A percentile compares a stretch with the other conserved stretches of the same genome.
Evolutionary conservation across 2,797 vertebrate species (phyloP).

Genomic region (Chanos chanos): DNA sequence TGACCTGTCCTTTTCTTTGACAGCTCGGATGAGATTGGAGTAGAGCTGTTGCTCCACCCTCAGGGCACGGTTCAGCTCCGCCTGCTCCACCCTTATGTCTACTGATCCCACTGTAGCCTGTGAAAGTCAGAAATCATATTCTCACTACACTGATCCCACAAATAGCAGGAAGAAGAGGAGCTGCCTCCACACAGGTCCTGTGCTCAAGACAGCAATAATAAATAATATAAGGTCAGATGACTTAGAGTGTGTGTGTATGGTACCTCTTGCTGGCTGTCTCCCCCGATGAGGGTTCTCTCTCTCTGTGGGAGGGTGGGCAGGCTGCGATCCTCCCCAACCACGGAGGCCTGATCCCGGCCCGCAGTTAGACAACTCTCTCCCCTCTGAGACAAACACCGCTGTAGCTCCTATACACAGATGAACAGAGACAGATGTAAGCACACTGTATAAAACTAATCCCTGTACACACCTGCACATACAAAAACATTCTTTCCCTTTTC

Average conservation of each 20-base stretch:
- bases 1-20: slow-evolving; percentile 87
- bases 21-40: slow-evolving; percentile 78
- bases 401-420: slow-evolving; percentile 61
- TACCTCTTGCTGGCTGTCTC: slow-evolving; percentile 72
- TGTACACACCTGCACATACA: neutral
- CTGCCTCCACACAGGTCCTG: too few relatives aligned
- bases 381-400: slow-evolving; percentile 57
- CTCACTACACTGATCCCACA: too few relatives aligned
- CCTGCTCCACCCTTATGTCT: slow-evolving; percentile 71
- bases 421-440: neutral
- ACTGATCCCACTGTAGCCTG: slow-evolving; percentile 59
- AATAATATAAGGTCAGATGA: neutral
- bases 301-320: slow-evolving; percentile 69
- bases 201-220: neutral
- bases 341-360: slow-evolving; percentile 44
- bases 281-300: slow-evolving; percentile 75
- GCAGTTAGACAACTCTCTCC: slow-evolving; percentile 42
- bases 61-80: slow-evolving; percentile 78
- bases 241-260: neutral
- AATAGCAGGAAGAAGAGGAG: too few relatives aligned
- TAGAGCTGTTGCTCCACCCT: slow-evolving; percentile 87
- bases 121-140: neutral
- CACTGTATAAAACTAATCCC: neutral
- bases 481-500: neutral
- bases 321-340: slow-evolving; percentile 53